phyloP scores from a whole-genome alignment of 2,888 invertebrate genomes.

The Pteria penguin region DNA sequence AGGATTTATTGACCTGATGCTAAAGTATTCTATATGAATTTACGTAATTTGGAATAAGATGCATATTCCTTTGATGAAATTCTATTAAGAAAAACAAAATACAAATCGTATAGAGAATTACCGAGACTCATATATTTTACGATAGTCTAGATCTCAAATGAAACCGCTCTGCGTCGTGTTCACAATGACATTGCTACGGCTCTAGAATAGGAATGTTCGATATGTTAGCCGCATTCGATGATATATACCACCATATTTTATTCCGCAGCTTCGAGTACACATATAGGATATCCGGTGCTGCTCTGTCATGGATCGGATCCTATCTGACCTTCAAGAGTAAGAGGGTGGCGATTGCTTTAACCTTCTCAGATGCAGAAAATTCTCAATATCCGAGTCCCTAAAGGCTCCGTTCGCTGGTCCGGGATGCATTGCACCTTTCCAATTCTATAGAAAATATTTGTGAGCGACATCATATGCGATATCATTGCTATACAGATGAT shows the following conservation, averaged over 20 bases:
- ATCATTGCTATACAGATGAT: not conserved
- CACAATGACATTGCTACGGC: not conserved
- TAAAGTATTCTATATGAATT: too few species aligned
- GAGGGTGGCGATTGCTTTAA: not conserved
- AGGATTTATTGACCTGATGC: too few species aligned
- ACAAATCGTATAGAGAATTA: too few species aligned
- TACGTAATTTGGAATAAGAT: too few species aligned
- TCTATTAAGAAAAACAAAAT: too few species aligned
- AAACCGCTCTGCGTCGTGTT: conserved; percentile 4
- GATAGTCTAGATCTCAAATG: too few species aligned
- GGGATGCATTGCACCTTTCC: not conserved
- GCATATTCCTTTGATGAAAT: too few species aligned
- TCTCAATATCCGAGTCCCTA: not conserved
- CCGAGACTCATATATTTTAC: too few species aligned
- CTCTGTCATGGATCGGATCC: not conserved
- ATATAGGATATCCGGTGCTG: not conserved
- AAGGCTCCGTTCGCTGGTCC: not conserved
- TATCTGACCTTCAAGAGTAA: not conserved
- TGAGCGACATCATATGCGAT: not conserved
- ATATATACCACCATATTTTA: not conserved
- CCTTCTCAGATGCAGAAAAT: not conserved
- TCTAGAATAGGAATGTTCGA: not conserved
- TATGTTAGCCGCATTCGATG: not conserved
- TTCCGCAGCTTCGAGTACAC: not conserved
- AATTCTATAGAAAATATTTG: not conserved